phyloP scores from a whole-genome alignment of 1,140 invertebrate genomes.

The Ceratitis capitata region DNA sequence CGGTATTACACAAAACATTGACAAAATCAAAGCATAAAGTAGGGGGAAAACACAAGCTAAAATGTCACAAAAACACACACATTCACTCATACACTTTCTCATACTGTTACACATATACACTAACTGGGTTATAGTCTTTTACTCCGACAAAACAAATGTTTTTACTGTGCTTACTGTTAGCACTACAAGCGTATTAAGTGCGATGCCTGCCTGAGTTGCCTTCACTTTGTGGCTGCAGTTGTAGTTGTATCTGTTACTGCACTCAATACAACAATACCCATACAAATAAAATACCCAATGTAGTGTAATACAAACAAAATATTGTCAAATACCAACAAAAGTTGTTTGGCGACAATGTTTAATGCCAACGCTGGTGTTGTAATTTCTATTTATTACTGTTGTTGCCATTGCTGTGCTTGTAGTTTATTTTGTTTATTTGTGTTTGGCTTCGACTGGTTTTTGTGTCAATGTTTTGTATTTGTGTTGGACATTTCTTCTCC shows the following conservation, averaged over 20 bases:
- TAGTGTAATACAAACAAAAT: constrained; percentile 9
- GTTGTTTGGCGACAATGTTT: constrained; percentile 29
- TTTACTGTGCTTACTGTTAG: no score
- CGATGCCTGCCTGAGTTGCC: background rate
- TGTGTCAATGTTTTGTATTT: constrained; percentile 27
- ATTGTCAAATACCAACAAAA: constrained; percentile 28
- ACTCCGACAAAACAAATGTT: no score
- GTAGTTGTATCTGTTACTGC: no score
- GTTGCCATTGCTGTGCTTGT: background rate
- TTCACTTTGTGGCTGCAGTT: no score
- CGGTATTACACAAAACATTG: constrained; percentile 10
- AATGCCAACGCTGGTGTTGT: background rate
- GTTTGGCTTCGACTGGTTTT: constrained; percentile 19
- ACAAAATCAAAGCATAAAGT: constrained; percentile 14
- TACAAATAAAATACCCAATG: no score
- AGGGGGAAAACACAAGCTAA: constrained; percentile 5
- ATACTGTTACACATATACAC: background rate
- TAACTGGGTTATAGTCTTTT: background rate
- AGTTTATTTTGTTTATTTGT: constrained; percentile 27
- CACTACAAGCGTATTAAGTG: background rate
- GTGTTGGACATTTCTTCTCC: background rate
- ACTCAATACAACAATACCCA: background rate
- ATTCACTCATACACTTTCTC: background rate
- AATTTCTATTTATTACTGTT: no score
- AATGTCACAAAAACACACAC: background rate